These are phyloP conservation scores for Onchidella celtica DNA, from an alignment of 2,888 invertebrate species.

Conservation along the genomic window DNA sequence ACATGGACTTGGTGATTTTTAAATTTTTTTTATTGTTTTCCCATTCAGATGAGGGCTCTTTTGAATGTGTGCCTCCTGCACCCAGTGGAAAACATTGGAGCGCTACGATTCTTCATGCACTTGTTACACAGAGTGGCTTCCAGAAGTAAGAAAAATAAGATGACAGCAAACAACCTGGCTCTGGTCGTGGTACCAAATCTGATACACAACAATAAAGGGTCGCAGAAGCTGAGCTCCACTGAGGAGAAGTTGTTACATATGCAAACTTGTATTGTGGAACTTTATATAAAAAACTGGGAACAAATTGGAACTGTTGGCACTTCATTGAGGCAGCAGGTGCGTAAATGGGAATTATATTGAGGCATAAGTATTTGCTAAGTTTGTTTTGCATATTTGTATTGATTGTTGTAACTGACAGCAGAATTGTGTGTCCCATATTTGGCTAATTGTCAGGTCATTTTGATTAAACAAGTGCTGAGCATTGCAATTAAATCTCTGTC, in stretches of 20 bases:
- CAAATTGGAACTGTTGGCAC: slow-evolving; percentile 85
- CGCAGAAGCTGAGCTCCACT: slow-evolving; percentile 73
- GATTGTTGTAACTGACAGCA: too few species aligned
- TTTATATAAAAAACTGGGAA: slow-evolving; percentile 89
- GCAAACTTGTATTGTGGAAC: slow-evolving; percentile 82
- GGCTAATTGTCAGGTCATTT: too few species aligned
- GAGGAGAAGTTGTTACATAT: slow-evolving; percentile 75
- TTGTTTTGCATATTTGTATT: not conserved
- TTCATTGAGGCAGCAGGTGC: slow-evolving; percentile 30
- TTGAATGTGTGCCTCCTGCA: slow-evolving; percentile 86
- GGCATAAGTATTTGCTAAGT: not conserved
- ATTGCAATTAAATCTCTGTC: too few species aligned
- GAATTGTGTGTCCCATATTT: too few species aligned
- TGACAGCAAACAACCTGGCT: slow-evolving; percentile 91
- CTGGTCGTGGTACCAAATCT: slow-evolving; percentile 92
- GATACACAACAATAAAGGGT: slow-evolving; percentile 85
- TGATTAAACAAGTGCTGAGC: too few species aligned
- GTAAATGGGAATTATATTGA: too few species aligned
- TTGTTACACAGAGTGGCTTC: slow-evolving; percentile 87
- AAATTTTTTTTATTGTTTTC: too few species aligned
- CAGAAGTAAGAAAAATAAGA: slow-evolving; percentile 88
- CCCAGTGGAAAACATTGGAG: slow-evolving; percentile 88
- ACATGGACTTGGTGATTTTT: too few species aligned
- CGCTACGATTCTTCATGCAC: slow-evolving; percentile 89
- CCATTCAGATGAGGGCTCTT: slow-evolving; percentile 82